Conservation (phyloP, 2,113 vertebrate genomes). For the Cavia aperea region DNA sequence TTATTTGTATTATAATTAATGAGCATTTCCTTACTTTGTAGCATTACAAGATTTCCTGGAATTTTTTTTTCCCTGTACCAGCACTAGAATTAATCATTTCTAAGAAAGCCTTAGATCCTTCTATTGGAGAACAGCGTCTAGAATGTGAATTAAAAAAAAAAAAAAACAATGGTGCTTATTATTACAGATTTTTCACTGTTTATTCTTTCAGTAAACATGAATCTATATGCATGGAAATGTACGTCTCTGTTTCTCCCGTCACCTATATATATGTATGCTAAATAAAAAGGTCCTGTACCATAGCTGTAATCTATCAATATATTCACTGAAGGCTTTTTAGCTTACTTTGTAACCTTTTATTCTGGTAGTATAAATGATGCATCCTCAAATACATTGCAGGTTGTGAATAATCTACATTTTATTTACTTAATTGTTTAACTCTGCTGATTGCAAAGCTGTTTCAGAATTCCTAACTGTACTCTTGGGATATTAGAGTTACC, state of each 20-base stretch:
- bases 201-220: neutral
- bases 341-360: neutral
- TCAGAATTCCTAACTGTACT: neutral
- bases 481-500: neutral
- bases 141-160: neutral
- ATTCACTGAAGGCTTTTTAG: neutral
- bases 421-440: neutral
- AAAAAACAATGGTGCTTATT: neutral
- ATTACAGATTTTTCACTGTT: neutral
- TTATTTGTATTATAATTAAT: neutral
- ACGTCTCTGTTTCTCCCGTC: neutral
- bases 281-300: neutral
- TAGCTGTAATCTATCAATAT: neutral
- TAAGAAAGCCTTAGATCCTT: neutral
- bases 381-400: neutral
- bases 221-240: too few relatives aligned
- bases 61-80: neutral
- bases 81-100: neutral
- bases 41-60: neutral
- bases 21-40: neutral
- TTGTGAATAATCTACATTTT: neutral
- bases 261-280: neutral
- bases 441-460: neutral
- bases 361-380: neutral
- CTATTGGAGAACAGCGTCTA: neutral